These are phyloP conservation scores for Melinaea menophilus DNA, from an alignment of 2,888 invertebrate genomes.

Conservation along the genomic window DNA sequence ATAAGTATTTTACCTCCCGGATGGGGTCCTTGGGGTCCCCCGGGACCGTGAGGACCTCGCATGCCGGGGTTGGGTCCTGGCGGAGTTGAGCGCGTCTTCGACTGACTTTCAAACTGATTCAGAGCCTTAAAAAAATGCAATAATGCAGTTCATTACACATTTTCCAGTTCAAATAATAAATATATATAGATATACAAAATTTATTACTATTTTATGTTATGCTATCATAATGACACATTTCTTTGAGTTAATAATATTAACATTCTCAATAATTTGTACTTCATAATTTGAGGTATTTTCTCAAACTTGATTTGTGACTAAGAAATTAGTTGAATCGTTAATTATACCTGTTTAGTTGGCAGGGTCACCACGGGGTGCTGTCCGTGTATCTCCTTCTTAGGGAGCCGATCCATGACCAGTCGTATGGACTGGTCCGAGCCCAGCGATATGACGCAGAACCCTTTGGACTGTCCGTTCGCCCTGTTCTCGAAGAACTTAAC, in stretches of 20 bases:
- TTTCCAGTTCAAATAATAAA: no score
- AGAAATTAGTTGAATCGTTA: neutral
- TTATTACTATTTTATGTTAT: no score
- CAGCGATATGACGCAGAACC: constrained; percentile 96
- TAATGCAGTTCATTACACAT: no score
- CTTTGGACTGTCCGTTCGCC: constrained; percentile 98
- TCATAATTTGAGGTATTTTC: no score
- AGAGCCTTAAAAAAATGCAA: constrained; percentile 65
- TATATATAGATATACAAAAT: no score
- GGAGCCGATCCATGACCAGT: constrained; percentile 93
- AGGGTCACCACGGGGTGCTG: constrained; percentile 96
- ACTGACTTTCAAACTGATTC: constrained; percentile 93
- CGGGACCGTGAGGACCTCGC: constrained; percentile 77
- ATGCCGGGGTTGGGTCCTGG: constrained; percentile 82
- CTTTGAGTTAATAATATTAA: no score
- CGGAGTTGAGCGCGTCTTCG: constrained; percentile 91
- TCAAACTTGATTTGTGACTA: neutral
- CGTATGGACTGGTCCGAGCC: constrained; percentile 95
- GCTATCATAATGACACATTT: no score
- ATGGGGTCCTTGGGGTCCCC: constrained; percentile 79
- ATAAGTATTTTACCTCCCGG: constrained; percentile 67
- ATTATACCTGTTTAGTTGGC: constrained; percentile 91
- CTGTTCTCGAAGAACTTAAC: constrained; percentile 99
- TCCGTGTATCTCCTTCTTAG: constrained; percentile 97
- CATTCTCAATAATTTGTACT: no score